These are phyloP conservation scores for Tenebrio molitor DNA, from an alignment of 1,140 invertebrate genomes.

Conservation along the genomic window DNA sequence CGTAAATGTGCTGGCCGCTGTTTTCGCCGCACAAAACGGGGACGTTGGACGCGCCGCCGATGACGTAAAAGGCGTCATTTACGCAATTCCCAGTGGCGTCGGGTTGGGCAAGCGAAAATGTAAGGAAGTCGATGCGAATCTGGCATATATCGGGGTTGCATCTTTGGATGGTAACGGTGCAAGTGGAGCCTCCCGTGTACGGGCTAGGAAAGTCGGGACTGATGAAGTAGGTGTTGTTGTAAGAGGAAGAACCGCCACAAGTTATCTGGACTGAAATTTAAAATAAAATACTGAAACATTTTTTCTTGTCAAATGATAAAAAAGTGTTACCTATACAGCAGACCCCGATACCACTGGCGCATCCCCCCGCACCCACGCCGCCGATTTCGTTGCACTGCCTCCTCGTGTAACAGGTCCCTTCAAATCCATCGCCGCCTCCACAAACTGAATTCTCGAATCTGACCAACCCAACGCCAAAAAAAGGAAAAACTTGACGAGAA, in stretches of 20 bases:
- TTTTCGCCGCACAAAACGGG: constrained; percentile 84
- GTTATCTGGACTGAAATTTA: constrained; percentile 73
- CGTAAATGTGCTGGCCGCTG: constrained; percentile 84
- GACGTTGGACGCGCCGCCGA: constrained; percentile 74
- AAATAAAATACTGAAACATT: constrained; percentile 4
- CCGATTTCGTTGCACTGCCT: constrained; percentile 79
- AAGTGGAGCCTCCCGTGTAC: constrained; percentile 76
- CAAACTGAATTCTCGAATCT: constrained; percentile 80
- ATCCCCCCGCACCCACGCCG: constrained; percentile 78
- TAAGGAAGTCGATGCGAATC: constrained; percentile 82
- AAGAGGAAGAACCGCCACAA: constrained; percentile 77
- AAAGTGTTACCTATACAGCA: constrained; percentile 86
- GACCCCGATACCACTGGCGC: constrained; percentile 76
- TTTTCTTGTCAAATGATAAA: too few species aligned
- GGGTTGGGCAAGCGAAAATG: constrained; percentile 80
- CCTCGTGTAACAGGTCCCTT: constrained; percentile 82
- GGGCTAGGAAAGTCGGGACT: constrained; percentile 79
- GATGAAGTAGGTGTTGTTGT: constrained; percentile 88
- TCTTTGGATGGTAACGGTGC: constrained; percentile 77
- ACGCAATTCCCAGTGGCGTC: constrained; percentile 79
- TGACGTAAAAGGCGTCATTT: constrained; percentile 78
- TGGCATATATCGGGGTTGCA: constrained; percentile 82
- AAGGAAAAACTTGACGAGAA: constrained; percentile 36
- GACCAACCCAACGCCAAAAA: constrained; percentile 72
- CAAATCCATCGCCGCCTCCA: constrained; percentile 73